Evolutionary conservation across 2,113 vertebrate species (phyloP).

Genomic region (Upupa epops): DNA sequence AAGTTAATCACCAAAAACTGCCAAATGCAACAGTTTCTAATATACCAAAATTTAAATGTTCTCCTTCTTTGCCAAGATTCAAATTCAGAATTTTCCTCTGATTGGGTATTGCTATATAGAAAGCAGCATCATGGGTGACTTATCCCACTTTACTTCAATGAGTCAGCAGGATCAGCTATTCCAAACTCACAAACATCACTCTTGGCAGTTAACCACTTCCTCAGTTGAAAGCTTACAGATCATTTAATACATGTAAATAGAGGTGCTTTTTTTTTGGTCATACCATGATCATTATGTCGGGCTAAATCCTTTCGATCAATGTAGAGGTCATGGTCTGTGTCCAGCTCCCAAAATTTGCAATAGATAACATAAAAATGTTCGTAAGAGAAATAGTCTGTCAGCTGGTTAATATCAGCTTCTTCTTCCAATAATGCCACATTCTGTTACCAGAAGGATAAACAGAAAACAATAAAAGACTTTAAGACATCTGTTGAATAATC

Average conservation of each 20-base stretch:
- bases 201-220: neutral
- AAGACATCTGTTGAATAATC: neutral
- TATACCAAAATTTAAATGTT: neutral
- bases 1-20: neutral
- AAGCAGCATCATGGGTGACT: neutral
- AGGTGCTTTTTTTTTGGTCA: conserved; percentile 11
- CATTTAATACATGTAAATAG: neutral
- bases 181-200: neutral
- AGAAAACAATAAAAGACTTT: conserved; percentile 6
- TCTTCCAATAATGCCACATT: conserved; percentile 89
- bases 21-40: neutral
- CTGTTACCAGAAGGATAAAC: conserved; percentile 70
- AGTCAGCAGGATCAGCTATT: neutral
- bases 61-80: neutral
- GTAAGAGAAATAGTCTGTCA: conserved; percentile 95
- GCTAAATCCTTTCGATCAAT: conserved; percentile 89
- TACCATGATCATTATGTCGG: conserved; percentile 92
- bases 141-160: neutral
- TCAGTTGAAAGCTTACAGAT: neutral
- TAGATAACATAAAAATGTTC: conserved; percentile 98
- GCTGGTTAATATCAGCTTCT: conserved; percentile 93
- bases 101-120: neutral
- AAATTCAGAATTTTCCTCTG: neutral
- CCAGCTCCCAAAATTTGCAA: conserved; percentile 98
- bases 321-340: conserved; percentile 93